These are phyloP conservation scores for Apocrypta bakeri DNA, from an alignment of 1,140 invertebrate genomes.

Conservation along the genomic window DNA sequence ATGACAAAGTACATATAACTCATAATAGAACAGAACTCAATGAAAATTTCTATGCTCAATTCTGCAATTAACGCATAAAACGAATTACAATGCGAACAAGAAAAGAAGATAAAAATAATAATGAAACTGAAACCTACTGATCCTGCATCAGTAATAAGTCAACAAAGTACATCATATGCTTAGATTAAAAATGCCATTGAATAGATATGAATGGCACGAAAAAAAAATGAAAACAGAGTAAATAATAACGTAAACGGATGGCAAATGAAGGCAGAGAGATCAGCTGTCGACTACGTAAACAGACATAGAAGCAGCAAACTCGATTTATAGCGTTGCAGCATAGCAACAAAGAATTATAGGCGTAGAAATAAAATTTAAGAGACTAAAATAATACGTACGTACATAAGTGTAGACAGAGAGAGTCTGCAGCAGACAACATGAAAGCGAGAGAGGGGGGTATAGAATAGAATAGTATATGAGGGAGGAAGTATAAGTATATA, in stretches of 20 bases:
- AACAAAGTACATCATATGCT: no score
- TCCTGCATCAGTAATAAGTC: no score
- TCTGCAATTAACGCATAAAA: no score
- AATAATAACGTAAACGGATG: background rate
- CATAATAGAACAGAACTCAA: background rate
- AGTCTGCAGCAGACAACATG: constrained; percentile 57
- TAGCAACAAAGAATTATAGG: constrained; percentile 32
- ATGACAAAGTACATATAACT: background rate
- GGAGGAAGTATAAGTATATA: constrained; percentile 29
- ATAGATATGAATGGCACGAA: background rate
- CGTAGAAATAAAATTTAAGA: constrained; percentile 55
- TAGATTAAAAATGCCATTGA: background rate
- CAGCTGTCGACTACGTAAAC: background rate
- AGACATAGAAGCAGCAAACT: background rate
- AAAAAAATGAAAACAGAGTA: background rate
- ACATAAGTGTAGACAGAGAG: constrained; percentile 67
- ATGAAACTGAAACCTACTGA: no score
- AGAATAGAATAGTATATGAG: constrained; percentile 45
- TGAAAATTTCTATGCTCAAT: background rate
- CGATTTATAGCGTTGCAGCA: background rate
- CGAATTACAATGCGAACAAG: no score
- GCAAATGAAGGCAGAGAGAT: background rate
- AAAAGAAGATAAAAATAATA: no score
- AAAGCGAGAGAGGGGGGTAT: constrained; percentile 56
- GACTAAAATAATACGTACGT: constrained; percentile 69